These are phyloP conservation scores for Labeo rohita DNA, from an alignment of 2,113 vertebrate genomes.

Conservation along the genomic window DNA sequence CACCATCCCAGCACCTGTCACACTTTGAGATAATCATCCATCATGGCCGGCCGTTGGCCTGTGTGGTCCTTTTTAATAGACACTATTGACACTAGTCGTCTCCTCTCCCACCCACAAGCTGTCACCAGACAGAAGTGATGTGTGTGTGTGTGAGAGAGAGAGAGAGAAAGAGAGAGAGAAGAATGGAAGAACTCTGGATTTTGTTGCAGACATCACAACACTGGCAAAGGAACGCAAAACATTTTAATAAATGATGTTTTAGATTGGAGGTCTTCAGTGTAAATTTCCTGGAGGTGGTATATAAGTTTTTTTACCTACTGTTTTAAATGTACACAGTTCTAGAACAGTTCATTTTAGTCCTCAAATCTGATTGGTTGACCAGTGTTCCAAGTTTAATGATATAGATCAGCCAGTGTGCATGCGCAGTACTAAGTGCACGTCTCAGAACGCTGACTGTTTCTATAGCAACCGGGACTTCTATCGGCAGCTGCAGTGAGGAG, in stretches of 20 bases:
- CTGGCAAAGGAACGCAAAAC: background rate
- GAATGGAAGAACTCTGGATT: constrained; percentile 26
- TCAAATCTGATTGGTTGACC: no score
- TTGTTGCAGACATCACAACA: constrained; percentile 20
- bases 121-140: constrained; percentile 70
- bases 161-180: background rate
- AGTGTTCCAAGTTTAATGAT: no score
- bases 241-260: background rate
- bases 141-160: constrained; percentile 19
- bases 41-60: constrained; percentile 88
- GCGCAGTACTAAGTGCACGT: no score
- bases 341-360: no score
- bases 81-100: constrained; percentile 92
- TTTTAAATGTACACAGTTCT: no score
- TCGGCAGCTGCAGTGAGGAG: no score
- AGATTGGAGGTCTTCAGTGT: background rate
- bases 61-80: constrained; percentile 95
- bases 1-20: constrained; percentile 86
- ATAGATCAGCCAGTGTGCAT: no score
- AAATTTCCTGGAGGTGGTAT: no score
- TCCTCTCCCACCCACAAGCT: constrained; percentile 88
- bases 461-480: no score
- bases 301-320: no score
- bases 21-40: constrained; percentile 95
- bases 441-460: no score